Base-by-base conservation (phyloP, 2,797 vertebrate species). In the Xenopus petersii region DNA sequence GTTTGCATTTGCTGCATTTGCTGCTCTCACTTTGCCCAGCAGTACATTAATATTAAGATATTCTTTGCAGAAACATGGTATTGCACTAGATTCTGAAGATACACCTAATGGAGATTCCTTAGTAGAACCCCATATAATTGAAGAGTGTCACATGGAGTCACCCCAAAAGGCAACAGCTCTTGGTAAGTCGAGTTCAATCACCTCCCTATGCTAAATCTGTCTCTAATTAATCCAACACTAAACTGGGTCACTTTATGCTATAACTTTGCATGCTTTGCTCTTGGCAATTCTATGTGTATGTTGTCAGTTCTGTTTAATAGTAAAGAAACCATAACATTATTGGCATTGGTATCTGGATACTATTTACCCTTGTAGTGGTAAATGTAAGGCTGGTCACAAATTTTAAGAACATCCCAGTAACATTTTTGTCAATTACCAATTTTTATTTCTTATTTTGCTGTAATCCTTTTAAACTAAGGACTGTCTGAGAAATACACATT, bases 31-130 rank as follows among this genome's bases (percentile, higher is more conserved):
- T 51, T 7, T 10, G 49, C 15, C 49, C 15, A 12, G 15, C 11
- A 10, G 2, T 0, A n/a, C 16, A 56, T 2, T 56, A 56, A 56
- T 56, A 8, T 5, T 56, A 5, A 10, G 16, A 11, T 64, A 36
- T 26, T 70, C 26, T 71, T 80, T 48, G 47, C 88, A 98, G 97
- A 94, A 94, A 92, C 92, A 96, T 7, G 94, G 94, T 26, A 90
- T 96, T 64, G 82, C 89, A 26, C 58, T 93, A 42, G 89, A 89
- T 67, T 87, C 89, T 56, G 93, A 93, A 9, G 2, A 85, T 74
- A 85, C 91, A 17, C 84, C 91, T 79, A 95, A 95, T 0, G 94
- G 94, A 21, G 93, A 94, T 26, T 64, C 84, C 0, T 85, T 84
- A 60, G 60, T 79, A 30, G 88, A 88, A 60, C 51, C 67, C 15